Evolutionary conservation across 2,113 vertebrate genomes (phyloP), one percentile per base, ranked within the genome.

Genomic region (Vidua chalybeata): DNA sequence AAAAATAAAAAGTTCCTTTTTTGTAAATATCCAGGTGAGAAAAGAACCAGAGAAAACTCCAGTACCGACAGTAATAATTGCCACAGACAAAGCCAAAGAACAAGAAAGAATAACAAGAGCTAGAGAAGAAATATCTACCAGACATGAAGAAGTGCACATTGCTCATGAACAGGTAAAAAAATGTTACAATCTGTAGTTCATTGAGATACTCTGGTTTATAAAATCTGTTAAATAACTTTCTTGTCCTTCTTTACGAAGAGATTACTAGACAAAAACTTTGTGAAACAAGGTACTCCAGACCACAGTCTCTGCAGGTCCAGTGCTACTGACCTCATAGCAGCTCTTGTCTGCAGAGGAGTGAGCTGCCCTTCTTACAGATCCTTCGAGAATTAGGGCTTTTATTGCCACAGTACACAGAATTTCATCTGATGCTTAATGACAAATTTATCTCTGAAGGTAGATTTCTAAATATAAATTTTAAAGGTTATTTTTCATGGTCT

Each of bases 31-130:
- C 5, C 89, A 98, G 98, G 80, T 97, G 58, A 97, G 89, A 97
- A 98, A 98, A 63, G 98, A 98, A 97, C 94, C 96, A 24, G 98
- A 97, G 79, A 98, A 97, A 93, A 91, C 89, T 75, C 95, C 98
- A 66, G 62, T 97, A 74, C 96, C 97, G 14, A 97, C 96, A 78
- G 97, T 97, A 86, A 90, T 96, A 97, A 96, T 98, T 78, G 94
- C 98, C 24, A 71, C 97, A 45, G 98, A 98, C 19, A 97, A 97
- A 98, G 51, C 75, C 88, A 98, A 97, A 89, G 97, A 98, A 54
- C 95, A 98, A 93, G 98, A 98, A 95, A 83, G 94, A 82, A 95
- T 98, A 96, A 93, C 93, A 87, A 97, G 93, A 97, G 94, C 97
- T 72, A 97, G 95, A 97, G 97, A 98, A 98, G 97, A 97, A 89